Evolutionary conservation across 92 coral and sea anemone species (phyloP).

Genomic region (Epizoanthus stellaris): DNA sequence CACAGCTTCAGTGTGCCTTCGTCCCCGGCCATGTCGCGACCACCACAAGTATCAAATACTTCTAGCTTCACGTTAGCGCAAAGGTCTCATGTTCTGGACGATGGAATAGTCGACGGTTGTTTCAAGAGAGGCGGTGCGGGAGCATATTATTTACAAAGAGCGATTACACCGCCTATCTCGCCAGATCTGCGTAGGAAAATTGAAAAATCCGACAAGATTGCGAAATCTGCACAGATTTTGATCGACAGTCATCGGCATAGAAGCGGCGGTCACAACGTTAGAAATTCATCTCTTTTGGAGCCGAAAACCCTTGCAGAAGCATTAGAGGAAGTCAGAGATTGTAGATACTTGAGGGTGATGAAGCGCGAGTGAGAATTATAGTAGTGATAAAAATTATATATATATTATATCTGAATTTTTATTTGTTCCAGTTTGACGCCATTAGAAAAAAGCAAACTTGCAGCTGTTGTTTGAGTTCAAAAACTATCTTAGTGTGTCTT

Average conservation of each 20-base stretch:
- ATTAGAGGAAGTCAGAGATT: constrained; percentile 75
- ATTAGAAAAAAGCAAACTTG: too few species aligned
- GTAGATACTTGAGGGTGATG: constrained; percentile 74
- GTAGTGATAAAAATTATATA: neutral
- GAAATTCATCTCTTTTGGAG: constrained; percentile 6
- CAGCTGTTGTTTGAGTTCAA: too few species aligned
- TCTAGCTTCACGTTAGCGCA: constrained; percentile 26
- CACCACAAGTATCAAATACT: constrained; percentile 9
- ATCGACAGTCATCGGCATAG: constrained; percentile 65
- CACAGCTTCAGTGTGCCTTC: constrained; percentile 23
- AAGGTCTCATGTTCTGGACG: neutral
- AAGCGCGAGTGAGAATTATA: constrained; percentile 37
- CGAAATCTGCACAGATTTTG: constrained; percentile 48
- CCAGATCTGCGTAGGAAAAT: constrained; percentile 77
- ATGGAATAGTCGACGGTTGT: neutral
- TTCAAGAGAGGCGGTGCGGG: constrained; percentile 14
- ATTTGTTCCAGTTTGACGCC: too few species aligned
- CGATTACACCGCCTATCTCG: constrained; percentile 65
- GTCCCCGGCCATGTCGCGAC: constrained; percentile 5
- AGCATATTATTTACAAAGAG: neutral
- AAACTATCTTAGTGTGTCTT: too few species aligned
- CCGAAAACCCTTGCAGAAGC: constrained; percentile 65
- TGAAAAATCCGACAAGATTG: constrained; percentile 64
- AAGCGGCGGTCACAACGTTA: neutral
- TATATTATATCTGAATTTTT: too few species aligned